Evolutionary conservation across 2,113 vertebrate genomes (phyloP).

Genomic region (Atherinomorus stipes): DNA sequence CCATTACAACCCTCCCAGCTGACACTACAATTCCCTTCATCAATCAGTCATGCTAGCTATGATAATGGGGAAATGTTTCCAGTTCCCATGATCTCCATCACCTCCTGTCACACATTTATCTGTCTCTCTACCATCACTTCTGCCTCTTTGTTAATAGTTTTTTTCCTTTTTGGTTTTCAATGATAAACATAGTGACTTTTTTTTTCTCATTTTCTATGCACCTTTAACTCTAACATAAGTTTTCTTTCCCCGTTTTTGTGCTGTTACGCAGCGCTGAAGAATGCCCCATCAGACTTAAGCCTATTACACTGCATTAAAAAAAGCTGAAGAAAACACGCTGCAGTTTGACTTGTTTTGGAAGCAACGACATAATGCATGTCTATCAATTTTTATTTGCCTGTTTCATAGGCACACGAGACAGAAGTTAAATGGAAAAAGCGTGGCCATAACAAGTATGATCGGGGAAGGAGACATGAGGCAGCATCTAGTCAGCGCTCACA

Average conservation of each 20-base stretch:
- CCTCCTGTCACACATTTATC: conserved; percentile 32
- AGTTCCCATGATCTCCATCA: conserved; percentile 40
- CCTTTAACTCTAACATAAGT: conserved; percentile 14
- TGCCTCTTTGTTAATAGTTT: conserved; percentile 4
- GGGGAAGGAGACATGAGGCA: conserved; percentile 35
- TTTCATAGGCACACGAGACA: not conserved
- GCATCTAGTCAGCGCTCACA: conserved; percentile 32
- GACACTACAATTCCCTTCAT: conserved; percentile 12
- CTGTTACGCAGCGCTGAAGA: conserved; percentile 30
- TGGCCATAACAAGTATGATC: conserved; percentile 33
- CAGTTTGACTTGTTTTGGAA: not conserved
- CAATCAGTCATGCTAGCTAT: conserved; percentile 4
- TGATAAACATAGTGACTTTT: conserved; percentile 44
- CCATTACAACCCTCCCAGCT: not conserved
- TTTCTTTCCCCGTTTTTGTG: conserved; percentile 56
- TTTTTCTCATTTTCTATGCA: conserved; percentile 16
- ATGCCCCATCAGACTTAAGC: conserved; percentile 31
- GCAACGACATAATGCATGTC: conserved; percentile 1
- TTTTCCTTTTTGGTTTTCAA: conserved; percentile 14
- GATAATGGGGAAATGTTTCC: conserved; percentile 4
- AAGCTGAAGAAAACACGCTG: conserved; percentile 6
- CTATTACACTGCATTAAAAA: conserved; percentile 23
- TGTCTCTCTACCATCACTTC: conserved; percentile 17
- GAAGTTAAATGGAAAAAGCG: conserved; percentile 24
- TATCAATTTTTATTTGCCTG: not conserved